Percentiles rank a stretch among this genome's conserved stretches.
These are phyloP conservation scores for Entelurus aequoreus DNA, from an alignment of 2,113 vertebrate species.

Conservation along the genomic window DNA sequence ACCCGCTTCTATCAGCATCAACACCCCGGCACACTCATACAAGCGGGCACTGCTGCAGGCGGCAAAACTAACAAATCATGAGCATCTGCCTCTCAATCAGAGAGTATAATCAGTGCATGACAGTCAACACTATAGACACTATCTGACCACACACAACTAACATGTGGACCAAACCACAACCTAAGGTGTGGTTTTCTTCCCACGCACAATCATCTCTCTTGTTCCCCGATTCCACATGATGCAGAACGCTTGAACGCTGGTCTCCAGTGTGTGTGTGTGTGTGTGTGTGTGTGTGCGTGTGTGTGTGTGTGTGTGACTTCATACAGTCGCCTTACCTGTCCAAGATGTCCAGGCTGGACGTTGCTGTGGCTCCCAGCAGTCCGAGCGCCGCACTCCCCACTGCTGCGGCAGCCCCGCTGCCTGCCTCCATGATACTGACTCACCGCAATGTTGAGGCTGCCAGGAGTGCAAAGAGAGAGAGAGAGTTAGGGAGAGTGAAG, in stretches of 20 bases:
- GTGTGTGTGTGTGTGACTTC: not conserved
- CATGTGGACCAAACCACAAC: slow-evolving; percentile 25
- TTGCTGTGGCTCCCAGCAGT: slow-evolving; percentile 69
- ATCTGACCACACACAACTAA: slow-evolving; percentile 51
- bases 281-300: not conserved
- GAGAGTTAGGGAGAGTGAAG: slow-evolving; percentile 10
- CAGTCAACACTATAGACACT: not conserved
- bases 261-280: not conserved
- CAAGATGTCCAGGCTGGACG: slow-evolving; percentile 73
- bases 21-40: slow-evolving; percentile 14
- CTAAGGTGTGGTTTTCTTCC: slow-evolving; percentile 56
- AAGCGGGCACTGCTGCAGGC: slow-evolving; percentile 4
- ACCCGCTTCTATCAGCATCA: slow-evolving; percentile 10
- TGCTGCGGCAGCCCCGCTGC: slow-evolving; percentile 74
- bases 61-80: slow-evolving; percentile 22
- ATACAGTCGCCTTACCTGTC: slow-evolving; percentile 67
- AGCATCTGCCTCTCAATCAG: slow-evolving; percentile 9
- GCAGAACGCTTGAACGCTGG: not conserved
- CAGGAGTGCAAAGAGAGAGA: slow-evolving; percentile 39
- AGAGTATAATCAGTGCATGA: slow-evolving; percentile 3
- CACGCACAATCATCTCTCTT: not conserved
- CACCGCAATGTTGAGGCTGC: slow-evolving; percentile 74
- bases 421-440: slow-evolving; percentile 76
- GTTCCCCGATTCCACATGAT: not conserved
- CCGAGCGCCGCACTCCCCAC: slow-evolving; percentile 72